Conservation (phyloP, 2,113 vertebrate species). For the Amphiprion percula region DNA sequence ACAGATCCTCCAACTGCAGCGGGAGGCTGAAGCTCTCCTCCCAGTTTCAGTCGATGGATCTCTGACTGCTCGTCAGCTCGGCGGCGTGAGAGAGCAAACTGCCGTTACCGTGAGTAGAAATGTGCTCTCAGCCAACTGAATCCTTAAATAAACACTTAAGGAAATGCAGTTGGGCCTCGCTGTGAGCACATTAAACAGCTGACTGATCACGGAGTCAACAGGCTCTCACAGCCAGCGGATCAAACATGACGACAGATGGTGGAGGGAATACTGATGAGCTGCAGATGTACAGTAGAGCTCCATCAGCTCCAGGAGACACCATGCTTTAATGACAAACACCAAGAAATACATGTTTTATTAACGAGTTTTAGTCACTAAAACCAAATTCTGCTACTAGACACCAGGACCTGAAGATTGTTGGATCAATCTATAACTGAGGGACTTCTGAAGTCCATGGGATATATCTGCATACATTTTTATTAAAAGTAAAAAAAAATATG, state of each 20-base stretch:
- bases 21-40: constrained; percentile 1
- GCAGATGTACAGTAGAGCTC: constrained; percentile 28
- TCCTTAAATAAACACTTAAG: constrained; percentile 57
- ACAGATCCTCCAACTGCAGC: constrained; percentile 12
- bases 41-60: background rate
- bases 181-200: constrained; percentile 41
- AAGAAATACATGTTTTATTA: constrained; percentile 3
- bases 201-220: constrained; percentile 56
- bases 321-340: background rate
- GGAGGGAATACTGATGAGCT: constrained; percentile 53
- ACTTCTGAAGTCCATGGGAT: no score
- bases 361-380: background rate
- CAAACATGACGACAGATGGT: constrained; percentile 53
- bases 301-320: background rate
- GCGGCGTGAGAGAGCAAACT: constrained; percentile 11
- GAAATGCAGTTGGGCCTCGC: constrained; percentile 21
- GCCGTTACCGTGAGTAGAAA: constrained; percentile 22
- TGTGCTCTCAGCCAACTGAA: constrained; percentile 37
- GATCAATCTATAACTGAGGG: no score
- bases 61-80: constrained; percentile 16
- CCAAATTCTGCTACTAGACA: no score
- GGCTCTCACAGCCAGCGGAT: constrained; percentile 37
- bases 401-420: no score
- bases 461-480: no score
- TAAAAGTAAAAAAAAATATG: no score